These are phyloP conservation scores for Aricia artaxerxes DNA, from an alignment of 2,888 invertebrate species.

Conservation along the genomic window DNA sequence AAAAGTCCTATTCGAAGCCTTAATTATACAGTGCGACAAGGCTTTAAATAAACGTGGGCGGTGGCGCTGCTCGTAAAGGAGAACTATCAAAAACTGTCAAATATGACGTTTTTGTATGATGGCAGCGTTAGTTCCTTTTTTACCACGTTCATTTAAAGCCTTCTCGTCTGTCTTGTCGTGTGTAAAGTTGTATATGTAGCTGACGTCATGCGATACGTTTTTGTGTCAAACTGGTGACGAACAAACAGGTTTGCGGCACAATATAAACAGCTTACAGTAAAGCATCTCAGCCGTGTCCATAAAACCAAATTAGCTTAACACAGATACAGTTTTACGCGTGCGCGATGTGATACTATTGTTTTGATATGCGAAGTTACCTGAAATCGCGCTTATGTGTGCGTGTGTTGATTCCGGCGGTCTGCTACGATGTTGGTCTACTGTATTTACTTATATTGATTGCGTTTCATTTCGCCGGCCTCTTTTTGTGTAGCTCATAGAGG, in stretches of 20 bases:
- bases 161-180: too few relatives aligned
- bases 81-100: too few relatives aligned
- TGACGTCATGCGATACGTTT: neutral
- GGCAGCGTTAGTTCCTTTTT: too few relatives aligned
- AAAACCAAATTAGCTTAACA: neutral
- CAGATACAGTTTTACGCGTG: neutral
- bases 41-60: too few relatives aligned
- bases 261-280: neutral
- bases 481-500: neutral
- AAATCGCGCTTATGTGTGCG: neutral
- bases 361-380: neutral
- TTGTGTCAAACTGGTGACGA: neutral
- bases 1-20: neutral
- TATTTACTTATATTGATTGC: neutral
- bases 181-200: neutral
- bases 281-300: neutral
- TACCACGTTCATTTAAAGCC: too few relatives aligned
- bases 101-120: too few relatives aligned
- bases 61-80: too few relatives aligned
- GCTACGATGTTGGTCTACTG: neutral
- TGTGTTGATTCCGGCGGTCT: neutral
- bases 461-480: conserved; percentile 10
- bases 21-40: neutral
- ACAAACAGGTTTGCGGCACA: neutral
- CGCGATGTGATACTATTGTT: neutral